Evolutionary conservation across 2,888 invertebrate genomes (phyloP), one percentile per base, ranked within the genome.

Genomic region (Cataglyphis altisquamis): DNA sequence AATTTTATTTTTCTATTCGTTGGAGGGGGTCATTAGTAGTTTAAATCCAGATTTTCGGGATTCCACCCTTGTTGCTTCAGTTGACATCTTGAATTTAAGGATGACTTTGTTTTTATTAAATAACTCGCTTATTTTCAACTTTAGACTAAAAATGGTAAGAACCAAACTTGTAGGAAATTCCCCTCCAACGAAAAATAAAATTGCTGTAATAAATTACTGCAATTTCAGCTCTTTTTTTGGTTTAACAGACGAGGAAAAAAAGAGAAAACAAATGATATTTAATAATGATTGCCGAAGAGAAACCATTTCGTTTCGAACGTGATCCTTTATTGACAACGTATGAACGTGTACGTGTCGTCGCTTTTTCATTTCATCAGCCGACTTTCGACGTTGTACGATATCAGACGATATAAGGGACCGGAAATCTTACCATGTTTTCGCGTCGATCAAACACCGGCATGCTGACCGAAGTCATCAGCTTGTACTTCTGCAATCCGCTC

Each of bases 381-480:
- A 57, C n/a, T 78, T 55, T 29, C n/a, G 32, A 77, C 12, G 12
- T 64, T 39, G 21, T 64, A 25, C 5, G 39, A 29, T 21, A 55
- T 39, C 12, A 45, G 32, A 70, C 21, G 21, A 66, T 21, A 45
- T 21, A 57, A 72, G 0, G 12, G 0, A 3, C 52, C 25, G 48
- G 21, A 62, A 82, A 87, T 95, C 97, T 96, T 96, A 98, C 98
- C 96, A 97, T 97, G 95, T 97, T 97, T 90, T 97, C 97, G 67
- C 97, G 97, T 90, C 97, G 96, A 95, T 99, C 98, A 94, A 98
- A 98, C 55, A 99, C 98, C 9, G 99, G 99, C 96, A 98, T 97
- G 82, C 98, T 98, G 21, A 99, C 98, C 9, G 99, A 98, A 18
- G 98, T 98, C 97, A 98, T 98, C 93, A 98, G 96, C 91, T 97